phyloP scores from a whole-genome alignment of 2,888 invertebrate genomes.

The Noctua janthina region DNA sequence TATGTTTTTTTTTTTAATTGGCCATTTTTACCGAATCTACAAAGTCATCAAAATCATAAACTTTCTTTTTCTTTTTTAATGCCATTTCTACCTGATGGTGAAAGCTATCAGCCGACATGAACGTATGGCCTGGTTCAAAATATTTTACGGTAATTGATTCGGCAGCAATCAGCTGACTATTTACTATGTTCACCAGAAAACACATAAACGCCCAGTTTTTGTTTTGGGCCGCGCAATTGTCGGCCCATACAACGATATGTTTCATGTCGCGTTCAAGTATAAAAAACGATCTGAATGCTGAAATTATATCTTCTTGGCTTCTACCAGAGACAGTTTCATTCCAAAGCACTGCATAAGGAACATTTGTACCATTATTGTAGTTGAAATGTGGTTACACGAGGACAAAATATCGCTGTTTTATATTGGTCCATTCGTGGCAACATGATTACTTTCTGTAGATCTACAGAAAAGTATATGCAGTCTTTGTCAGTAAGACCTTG shows the following conservation, averaged over 20 bases:
- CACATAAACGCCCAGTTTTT: neutral
- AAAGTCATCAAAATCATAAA: too few relatives aligned
- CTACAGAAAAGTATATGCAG: slow-evolving; percentile 14
- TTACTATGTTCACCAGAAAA: slow-evolving; percentile 12
- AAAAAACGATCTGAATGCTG: neutral
- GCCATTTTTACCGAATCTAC: too few relatives aligned
- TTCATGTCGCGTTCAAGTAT: neutral
- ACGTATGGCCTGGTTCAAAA: too few relatives aligned
- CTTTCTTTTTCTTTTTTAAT: too few relatives aligned
- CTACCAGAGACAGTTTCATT: slow-evolving; percentile 33
- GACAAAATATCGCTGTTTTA: slow-evolving; percentile 36
- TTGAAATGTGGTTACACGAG: slow-evolving; percentile 25
- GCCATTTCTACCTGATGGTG: too few relatives aligned
- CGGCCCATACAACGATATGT: slow-evolving; percentile 2
- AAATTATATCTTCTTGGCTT: slow-evolving; percentile 2
- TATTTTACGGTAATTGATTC: too few relatives aligned
- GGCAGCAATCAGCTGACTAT: too few relatives aligned
- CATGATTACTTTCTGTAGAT: slow-evolving; percentile 6
- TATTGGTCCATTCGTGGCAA: neutral
- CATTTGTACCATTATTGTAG: slow-evolving; percentile 30
- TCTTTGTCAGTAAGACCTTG: too few relatives aligned
- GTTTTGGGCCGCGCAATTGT: neutral
- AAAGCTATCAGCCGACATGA: too few relatives aligned
- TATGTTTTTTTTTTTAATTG: too few relatives aligned
- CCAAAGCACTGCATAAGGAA: slow-evolving; percentile 38